Conservation (phyloP, 2,888 invertebrate species). For the Drosophila fulvimacula region DNA sequence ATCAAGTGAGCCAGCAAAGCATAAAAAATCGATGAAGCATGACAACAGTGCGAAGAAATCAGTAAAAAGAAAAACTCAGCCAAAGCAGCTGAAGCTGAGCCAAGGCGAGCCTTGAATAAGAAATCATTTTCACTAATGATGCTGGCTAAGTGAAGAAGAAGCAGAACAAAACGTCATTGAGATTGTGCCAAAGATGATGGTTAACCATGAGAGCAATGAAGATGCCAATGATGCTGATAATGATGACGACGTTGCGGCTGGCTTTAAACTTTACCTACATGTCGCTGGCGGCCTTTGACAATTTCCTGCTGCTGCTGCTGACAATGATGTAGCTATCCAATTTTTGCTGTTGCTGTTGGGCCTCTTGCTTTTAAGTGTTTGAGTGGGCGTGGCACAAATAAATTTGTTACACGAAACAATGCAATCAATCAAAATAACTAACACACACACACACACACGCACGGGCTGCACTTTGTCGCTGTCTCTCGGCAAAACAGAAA, state of each 20-base stretch:
- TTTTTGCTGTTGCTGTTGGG: slow-evolving; percentile 31
- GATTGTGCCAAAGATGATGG: slow-evolving; percentile 39
- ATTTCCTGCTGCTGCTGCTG: slow-evolving; percentile 48
- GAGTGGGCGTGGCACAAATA: slow-evolving; percentile 61
- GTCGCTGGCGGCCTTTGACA: slow-evolving; percentile 48
- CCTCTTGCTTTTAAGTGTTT: slow-evolving; percentile 45
- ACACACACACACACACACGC: slow-evolving; percentile 33
- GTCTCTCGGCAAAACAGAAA: slow-evolving; percentile 35
- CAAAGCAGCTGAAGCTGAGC: slow-evolving; percentile 33
- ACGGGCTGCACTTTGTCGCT: slow-evolving; percentile 56
- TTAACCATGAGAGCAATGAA: slow-evolving; percentile 27
- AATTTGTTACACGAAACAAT: slow-evolving; percentile 76
- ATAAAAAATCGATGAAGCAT: slow-evolving; percentile 74
- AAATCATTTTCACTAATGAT: slow-evolving; percentile 76
- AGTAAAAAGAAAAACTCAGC: slow-evolving; percentile 37
- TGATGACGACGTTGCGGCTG: neutral
- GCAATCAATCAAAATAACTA: slow-evolving; percentile 75
- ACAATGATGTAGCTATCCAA: slow-evolving; percentile 53
- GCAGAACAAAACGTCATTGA: slow-evolving; percentile 49
- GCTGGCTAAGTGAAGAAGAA: slow-evolving; percentile 32
- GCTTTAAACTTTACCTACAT: slow-evolving; percentile 50
- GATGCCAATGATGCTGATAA: slow-evolving; percentile 16
- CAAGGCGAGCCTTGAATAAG: slow-evolving; percentile 61
- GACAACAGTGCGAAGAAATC: slow-evolving; percentile 56
- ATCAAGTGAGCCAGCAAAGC: slow-evolving; percentile 67